Percentiles rank a stretch among this genome's conserved stretches.
These are phyloP conservation scores for Cosmia trapezina DNA, from an alignment of 2,888 invertebrate species.

Conservation along the genomic window DNA sequence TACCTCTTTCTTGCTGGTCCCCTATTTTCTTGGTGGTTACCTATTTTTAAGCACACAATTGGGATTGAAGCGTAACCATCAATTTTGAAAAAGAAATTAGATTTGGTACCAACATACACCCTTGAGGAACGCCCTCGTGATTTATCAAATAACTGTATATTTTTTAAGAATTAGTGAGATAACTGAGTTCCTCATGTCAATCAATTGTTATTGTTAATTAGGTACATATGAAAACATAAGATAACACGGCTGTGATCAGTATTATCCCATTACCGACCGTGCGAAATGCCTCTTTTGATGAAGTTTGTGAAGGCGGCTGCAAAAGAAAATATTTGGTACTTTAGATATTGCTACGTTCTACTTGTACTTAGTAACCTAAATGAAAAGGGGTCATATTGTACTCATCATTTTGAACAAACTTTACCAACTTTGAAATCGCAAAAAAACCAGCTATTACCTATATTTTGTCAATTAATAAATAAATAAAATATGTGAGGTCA, in stretches of 20 bases:
- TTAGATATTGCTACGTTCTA: background rate
- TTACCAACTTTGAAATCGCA: no score
- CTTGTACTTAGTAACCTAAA: no score
- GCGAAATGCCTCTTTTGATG: conserved; percentile 22
- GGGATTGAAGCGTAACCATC: no score
- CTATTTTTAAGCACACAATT: background rate
- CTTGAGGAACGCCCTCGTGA: conserved; percentile 11
- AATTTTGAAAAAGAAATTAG: background rate
- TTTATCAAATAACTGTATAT: background rate
- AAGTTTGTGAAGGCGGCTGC: background rate
- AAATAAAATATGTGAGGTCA: no score
- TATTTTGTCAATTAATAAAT: no score
- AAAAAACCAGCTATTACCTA: no score
- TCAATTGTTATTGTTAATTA: conserved; percentile 15
- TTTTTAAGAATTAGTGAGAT: conserved; percentile 7
- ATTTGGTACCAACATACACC: conserved; percentile 12
- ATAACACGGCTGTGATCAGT: conserved; percentile 22
- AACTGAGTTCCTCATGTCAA: background rate
- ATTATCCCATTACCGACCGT: conserved; percentile 18
- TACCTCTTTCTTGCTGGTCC: background rate
- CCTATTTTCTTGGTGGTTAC: background rate
- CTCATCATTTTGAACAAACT: no score
- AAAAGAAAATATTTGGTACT: background rate
- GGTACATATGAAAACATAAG: conserved; percentile 42
- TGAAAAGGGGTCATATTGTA: no score